Base-by-base conservation (phyloP, 2,113 vertebrate genomes). In the Dipodomys merriami region DNA sequence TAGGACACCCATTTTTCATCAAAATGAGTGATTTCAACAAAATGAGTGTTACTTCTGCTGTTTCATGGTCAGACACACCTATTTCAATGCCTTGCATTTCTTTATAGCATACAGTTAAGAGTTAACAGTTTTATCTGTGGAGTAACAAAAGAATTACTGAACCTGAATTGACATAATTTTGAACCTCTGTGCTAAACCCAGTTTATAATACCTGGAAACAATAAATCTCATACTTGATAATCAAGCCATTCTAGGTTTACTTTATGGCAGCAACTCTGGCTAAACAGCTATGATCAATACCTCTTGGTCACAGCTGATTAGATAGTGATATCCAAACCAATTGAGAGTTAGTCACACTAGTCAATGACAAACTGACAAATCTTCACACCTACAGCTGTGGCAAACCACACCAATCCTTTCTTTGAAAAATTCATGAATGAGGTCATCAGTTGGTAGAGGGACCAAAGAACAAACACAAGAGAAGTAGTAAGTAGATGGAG, bases 361-460 rank as follows among this genome's bases (percentile, higher is more conserved):
- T 91, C 7, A 60, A 67, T 3, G 30, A 11, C 7, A 35, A 22
- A 39, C 18, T 9, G 80, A 53, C 30, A 90, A 64, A 49, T 53
- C 22, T 78, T 71, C 29, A 69, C 9, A 29, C 5, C 16, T 20
- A 49, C 77, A 46, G 35, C 7, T 12, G 18, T 57, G 8, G 29
- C 81, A 76, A 91, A 74, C 12, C 65, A 79, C 23, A 69, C 29
- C 44, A 53, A 62, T 68, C 44, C 0, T 82, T 89, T 84, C 1
- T 69, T 57, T 89, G 85, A 74, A 10, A 82, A 78, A 65, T 73
- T 91, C 79, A 33, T 49, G 22, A 91, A 79, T 35, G 78, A 71
- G 23, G 76, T 22, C n/a, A 64, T 22, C 4, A 8, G 13, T 69
- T 49, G 10, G 49, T 83, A 82, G 29, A 29, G 23, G 18, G 15